These are phyloP conservation scores for Sebastolobus alascanus DNA, from an alignment of 2,797 vertebrate species.

Conservation along the genomic window DNA sequence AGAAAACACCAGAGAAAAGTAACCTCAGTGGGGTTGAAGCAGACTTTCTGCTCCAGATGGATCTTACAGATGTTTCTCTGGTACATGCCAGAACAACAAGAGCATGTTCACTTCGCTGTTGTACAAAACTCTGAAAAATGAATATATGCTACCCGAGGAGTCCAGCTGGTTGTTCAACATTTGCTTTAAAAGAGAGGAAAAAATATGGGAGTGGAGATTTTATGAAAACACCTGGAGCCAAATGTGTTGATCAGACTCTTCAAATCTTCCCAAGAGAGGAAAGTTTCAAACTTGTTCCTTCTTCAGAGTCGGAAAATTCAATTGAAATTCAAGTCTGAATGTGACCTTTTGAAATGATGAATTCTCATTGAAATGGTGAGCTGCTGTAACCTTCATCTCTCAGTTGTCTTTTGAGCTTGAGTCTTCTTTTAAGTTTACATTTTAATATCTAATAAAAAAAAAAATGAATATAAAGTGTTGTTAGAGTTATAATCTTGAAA, in stretches of 20 bases:
- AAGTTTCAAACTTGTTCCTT: slow-evolving; percentile 2
- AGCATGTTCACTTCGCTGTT: not conserved
- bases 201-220: too few species aligned
- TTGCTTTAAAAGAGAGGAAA: too few species aligned
- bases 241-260: not conserved
- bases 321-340: not conserved
- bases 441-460: not conserved
- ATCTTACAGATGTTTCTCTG: not conserved
- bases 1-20: not conserved
- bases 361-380: slow-evolving; percentile 26
- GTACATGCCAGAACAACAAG: not conserved
- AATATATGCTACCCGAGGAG: not conserved
- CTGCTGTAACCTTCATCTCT: slow-evolving; percentile 12
- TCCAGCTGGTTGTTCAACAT: not conserved
- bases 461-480: not conserved
- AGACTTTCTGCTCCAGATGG: slow-evolving; percentile 19
- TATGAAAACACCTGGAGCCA: not conserved
- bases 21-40: not conserved
- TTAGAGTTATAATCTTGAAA: not conserved
- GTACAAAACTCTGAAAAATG: not conserved
- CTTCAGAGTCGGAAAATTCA: not conserved
- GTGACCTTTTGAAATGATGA: slow-evolving; percentile 15
- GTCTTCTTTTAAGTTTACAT: not conserved
- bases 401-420: not conserved
- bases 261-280: not conserved